A percentile compares a stretch with the other conserved stretches of the same genome.
These are phyloP conservation scores for Neuroterus valhalla DNA, from an alignment of 1,140 invertebrate genomes.

Conservation along the genomic window DNA sequence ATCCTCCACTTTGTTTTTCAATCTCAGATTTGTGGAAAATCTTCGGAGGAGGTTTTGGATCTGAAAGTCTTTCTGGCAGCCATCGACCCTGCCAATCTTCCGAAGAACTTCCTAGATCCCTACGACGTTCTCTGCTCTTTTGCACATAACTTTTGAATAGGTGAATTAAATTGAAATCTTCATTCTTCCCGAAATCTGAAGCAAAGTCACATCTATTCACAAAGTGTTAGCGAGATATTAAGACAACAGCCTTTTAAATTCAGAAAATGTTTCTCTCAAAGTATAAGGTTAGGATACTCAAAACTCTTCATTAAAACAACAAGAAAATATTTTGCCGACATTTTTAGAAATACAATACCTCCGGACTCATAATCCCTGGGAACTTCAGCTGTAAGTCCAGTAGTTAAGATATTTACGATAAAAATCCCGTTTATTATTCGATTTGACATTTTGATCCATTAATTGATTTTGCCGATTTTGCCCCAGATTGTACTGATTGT, in stretches of 20 bases:
- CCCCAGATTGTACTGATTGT: neutral
- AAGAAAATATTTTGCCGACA: neutral
- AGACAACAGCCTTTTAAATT: too few species aligned
- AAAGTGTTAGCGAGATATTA: neutral
- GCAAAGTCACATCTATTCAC: constrained; percentile 22
- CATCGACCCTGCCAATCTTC: neutral
- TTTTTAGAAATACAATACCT: constrained; percentile 6
- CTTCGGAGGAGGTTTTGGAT: too few species aligned
- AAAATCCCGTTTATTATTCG: neutral
- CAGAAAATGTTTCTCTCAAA: too few species aligned
- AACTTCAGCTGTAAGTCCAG: neutral
- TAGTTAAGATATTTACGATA: neutral
- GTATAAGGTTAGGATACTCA: too few species aligned
- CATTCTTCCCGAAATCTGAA: constrained; percentile 39
- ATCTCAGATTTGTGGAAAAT: too few species aligned
- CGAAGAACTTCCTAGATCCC: neutral
- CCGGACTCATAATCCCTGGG: neutral
- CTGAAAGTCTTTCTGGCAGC: too few species aligned
- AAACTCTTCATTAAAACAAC: too few species aligned
- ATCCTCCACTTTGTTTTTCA: too few species aligned
- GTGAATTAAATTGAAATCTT: constrained; percentile 40
- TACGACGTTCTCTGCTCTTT: constrained; percentile 33
- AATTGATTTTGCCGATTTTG: neutral
- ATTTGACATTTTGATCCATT: constrained; percentile 9
- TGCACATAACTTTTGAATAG: constrained; percentile 37